phyloP scores from a whole-genome alignment of 2,797 vertebrate species.

The Acrocephalus scirpaceus region DNA sequence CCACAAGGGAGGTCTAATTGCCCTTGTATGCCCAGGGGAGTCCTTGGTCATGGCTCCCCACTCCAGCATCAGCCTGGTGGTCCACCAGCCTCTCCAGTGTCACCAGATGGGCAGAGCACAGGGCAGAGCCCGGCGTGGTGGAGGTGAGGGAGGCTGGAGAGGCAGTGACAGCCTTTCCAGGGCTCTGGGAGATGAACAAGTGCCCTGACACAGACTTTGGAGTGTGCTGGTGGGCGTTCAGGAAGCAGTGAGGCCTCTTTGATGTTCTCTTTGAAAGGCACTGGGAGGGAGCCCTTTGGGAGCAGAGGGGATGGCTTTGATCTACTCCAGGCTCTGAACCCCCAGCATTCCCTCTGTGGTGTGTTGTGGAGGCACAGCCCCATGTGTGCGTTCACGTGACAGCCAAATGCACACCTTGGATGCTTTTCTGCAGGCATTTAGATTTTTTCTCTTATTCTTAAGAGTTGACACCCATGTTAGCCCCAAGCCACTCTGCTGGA shows the following conservation, averaged over 20 bases:
- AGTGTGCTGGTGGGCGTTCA: background rate
- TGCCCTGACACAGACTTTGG: background rate
- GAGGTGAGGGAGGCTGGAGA: background rate
- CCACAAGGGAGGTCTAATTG: background rate
- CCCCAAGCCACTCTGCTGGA: background rate
- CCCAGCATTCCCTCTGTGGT: background rate
- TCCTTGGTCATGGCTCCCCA: background rate
- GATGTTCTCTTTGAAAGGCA: background rate
- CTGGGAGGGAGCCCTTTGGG: background rate
- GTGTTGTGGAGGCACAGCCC: background rate
- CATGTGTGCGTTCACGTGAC: fast-evolving
- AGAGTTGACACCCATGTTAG: background rate
- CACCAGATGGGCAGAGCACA: background rate
- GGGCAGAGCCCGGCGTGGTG: background rate
- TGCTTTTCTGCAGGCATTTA: background rate
- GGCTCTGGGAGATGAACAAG: background rate
- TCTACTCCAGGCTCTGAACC: background rate
- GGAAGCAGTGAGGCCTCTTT: background rate
- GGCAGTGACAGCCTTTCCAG: background rate
- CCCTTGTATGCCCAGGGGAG: background rate
- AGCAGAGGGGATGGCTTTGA: background rate
- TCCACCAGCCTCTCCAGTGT: background rate
- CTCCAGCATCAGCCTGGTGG: background rate
- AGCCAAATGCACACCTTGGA: background rate
- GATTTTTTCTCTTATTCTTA: background rate